Percentiles rank a stretch among this genome's conserved stretches.
phyloP scores from a whole-genome alignment of 2,888 invertebrate species.

The Crioceris asparagi region DNA sequence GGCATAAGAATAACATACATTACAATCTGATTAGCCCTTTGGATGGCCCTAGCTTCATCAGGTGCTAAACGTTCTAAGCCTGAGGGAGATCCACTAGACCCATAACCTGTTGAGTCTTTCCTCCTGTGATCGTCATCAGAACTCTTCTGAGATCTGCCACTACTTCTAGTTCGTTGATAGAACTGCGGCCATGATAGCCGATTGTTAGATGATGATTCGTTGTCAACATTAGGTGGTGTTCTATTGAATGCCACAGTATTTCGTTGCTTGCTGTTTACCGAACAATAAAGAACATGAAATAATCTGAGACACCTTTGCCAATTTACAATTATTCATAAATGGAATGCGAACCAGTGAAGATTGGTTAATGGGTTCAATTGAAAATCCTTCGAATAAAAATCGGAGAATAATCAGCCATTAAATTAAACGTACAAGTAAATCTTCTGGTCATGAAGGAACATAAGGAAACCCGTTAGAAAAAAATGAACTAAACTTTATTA shows the following conservation, averaged over 20 bases:
- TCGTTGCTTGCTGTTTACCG: conserved; percentile 36
- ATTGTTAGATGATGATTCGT: conserved; percentile 38
- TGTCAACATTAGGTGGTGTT: conserved; percentile 38
- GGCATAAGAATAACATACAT: conserved; percentile 77
- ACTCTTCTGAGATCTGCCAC: conserved; percentile 26
- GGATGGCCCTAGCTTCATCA: conserved; percentile 71
- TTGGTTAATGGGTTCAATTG: too few relatives aligned
- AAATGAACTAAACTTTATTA: too few relatives aligned
- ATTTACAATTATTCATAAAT: too few relatives aligned
- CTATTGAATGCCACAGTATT: conserved; percentile 32
- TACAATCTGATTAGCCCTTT: conserved; percentile 78
- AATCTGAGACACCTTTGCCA: conserved; percentile 1
- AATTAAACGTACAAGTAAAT: too few relatives aligned
- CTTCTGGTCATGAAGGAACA: too few relatives aligned
- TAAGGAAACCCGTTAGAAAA: too few relatives aligned
- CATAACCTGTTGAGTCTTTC: conserved; percentile 30
- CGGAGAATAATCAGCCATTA: too few relatives aligned
- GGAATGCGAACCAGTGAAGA: too few relatives aligned
- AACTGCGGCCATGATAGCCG: conserved; percentile 49
- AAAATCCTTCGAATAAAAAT: too few relatives aligned
- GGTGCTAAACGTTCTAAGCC: conserved; percentile 52
- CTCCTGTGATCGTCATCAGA: conserved; percentile 40
- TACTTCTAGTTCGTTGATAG: conserved; percentile 30
- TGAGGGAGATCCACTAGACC: conserved; percentile 36
- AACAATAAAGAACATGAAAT: conserved; percentile 1